A percentile compares a stretch with the other conserved stretches of the same genome.
Evolutionary conservation across 2,888 invertebrate species (phyloP).

Genomic region (Plutella xylostella): DNA sequence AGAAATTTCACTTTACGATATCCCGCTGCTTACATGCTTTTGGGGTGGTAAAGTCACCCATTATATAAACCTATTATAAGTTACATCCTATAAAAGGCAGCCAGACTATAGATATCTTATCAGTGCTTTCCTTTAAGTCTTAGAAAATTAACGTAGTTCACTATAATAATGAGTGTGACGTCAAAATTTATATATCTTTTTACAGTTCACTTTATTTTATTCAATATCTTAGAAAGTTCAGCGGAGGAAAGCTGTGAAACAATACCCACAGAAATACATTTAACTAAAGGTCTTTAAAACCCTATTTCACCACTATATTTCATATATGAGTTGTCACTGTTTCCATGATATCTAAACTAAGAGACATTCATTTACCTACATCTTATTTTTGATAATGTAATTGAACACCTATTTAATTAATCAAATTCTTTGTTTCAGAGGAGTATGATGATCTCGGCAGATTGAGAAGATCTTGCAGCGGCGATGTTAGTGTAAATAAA

Average conservation of each 20-base stretch:
- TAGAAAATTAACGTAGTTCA: no score
- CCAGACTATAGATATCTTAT: no score
- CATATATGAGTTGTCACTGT: neutral
- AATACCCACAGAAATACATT: conserved; percentile 85
- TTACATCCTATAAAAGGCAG: no score
- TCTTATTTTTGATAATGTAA: neutral
- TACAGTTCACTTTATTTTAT: conserved; percentile 16
- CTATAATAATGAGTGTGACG: no score
- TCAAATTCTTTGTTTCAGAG: conserved; percentile 64
- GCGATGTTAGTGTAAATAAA: conserved; percentile 90
- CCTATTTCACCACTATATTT: neutral
- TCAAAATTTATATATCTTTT: conserved; percentile 4
- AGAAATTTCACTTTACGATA: no score
- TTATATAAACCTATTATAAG: no score
- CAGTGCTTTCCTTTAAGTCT: no score
- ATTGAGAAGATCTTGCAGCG: conserved; percentile 87
- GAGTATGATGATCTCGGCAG: conserved; percentile 90
- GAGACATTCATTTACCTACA: neutral
- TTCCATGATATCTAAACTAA: neutral
- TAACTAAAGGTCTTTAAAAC: conserved; percentile 78
- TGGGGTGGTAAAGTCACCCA: no score
- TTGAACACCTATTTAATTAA: neutral
- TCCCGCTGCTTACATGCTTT: no score
- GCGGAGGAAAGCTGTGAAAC: conserved; percentile 87
- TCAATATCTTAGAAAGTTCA: conserved; percentile 18